Conservation (phyloP, 2,888 invertebrate genomes). For the Lithosia quadra region DNA sequence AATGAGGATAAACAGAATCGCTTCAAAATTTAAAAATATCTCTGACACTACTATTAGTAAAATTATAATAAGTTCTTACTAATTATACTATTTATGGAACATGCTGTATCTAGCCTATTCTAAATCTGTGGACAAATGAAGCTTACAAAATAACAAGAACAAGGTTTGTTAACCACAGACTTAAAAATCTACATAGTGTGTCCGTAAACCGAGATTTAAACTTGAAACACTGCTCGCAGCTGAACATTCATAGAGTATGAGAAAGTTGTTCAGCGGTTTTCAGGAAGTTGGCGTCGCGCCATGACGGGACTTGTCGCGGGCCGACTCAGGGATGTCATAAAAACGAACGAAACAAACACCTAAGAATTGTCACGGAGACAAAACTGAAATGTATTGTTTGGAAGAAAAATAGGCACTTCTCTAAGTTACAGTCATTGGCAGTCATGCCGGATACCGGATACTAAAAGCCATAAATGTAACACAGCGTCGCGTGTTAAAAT, state of each 20-base stretch:
- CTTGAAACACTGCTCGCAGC: slow-evolving; percentile 22
- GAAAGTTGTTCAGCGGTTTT: slow-evolving; percentile 51
- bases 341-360: slow-evolving; percentile 27
- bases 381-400: slow-evolving; percentile 37
- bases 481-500: not conserved
- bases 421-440: slow-evolving; percentile 5
- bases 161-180: not conserved
- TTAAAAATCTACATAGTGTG: slow-evolving; percentile 4
- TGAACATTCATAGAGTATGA: slow-evolving; percentile 39
- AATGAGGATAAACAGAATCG: too few species aligned
- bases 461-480: not conserved
- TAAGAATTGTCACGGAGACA: slow-evolving; percentile 26
- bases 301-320: slow-evolving; percentile 36
- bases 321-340: slow-evolving; percentile 45
- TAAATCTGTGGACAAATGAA: not conserved
- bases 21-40: too few species aligned
- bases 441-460: not conserved
- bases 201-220: slow-evolving; percentile 13
- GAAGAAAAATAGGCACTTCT: slow-evolving; percentile 43
- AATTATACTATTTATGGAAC: too few species aligned
- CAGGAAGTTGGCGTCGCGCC: slow-evolving; percentile 55
- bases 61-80: too few species aligned
- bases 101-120: not conserved
- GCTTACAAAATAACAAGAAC: not conserved
- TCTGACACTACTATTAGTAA: too few species aligned